Percentiles rank a stretch among this genome's conserved stretches.
phyloP scores from a whole-genome alignment of 2,113 vertebrate genomes.

The rat (Rattus norvegicus) region GRCr8 NC_086019.1:9392001-9392500 shows the following conservation, averaged over 20 bases:
- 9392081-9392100: background rate
- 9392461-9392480: background rate
- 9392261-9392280: constrained; percentile 93
- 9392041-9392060: background rate
- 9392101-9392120: background rate
- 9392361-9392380: background rate
- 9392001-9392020: background rate
- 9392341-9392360: background rate
- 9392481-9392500: background rate
- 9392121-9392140: background rate
- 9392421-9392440: background rate
- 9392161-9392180: background rate
- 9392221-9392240: constrained; percentile 98
- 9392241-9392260: constrained; percentile 97
- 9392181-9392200: constrained; percentile 90
- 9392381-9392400: too few species aligned
- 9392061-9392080: background rate
- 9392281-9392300: constrained; percentile 83
- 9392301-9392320: constrained; percentile 31
- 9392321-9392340: constrained; percentile 2
- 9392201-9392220: constrained; percentile 97
- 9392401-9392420: background rate
- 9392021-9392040: background rate
- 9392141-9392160: background rate
- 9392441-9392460: background rate